phyloP scores from a whole-genome alignment of 2,888 invertebrate species.

The Oscheius sp. region DNA sequence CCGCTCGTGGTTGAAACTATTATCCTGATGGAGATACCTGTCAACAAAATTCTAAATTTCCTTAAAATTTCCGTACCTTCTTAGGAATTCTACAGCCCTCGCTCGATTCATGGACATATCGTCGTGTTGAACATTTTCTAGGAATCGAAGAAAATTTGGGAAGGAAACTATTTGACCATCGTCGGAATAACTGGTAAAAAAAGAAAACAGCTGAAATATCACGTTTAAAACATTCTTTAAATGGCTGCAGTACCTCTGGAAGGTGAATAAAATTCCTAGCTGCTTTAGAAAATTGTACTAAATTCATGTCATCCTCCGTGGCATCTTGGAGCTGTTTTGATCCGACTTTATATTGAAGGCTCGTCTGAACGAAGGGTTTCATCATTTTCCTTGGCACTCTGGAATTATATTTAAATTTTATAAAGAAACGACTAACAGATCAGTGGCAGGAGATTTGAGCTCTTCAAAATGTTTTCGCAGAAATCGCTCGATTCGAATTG shows the following conservation, averaged over 20 bases:
- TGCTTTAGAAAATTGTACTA: conserved; percentile 56
- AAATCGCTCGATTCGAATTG: conserved; percentile 66
- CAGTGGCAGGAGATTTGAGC: conserved; percentile 54
- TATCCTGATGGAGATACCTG: conserved; percentile 61
- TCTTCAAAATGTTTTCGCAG: conserved; percentile 69
- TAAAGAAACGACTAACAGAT: conserved; percentile 42
- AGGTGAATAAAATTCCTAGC: conserved; percentile 58
- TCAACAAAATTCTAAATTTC: conserved; percentile 36
- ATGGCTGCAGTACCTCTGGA: conserved; percentile 39
- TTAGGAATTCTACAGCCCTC: conserved; percentile 59
- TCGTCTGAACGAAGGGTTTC: conserved; percentile 73
- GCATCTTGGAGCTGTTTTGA: conserved; percentile 69
- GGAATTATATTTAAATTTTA: conserved; percentile 24
- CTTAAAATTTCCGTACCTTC: conserved; percentile 43
- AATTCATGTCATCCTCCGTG: conserved; percentile 66
- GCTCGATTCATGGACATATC: conserved; percentile 56
- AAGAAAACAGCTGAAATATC: conserved; percentile 49
- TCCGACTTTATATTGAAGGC: conserved; percentile 70
- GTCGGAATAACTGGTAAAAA: conserved; percentile 47
- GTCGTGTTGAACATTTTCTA: conserved; percentile 56
- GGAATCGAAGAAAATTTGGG: conserved; percentile 59
- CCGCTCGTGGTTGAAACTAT: conserved; percentile 51
- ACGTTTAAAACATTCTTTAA: neutral
- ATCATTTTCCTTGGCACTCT: conserved; percentile 71
- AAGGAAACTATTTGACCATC: conserved; percentile 57